A percentile compares a stretch with the other conserved stretches of the same genome.
Conservation (phyloP, 1,140 invertebrate genomes). For the Diachasmimorpha longicaudata region DNA sequence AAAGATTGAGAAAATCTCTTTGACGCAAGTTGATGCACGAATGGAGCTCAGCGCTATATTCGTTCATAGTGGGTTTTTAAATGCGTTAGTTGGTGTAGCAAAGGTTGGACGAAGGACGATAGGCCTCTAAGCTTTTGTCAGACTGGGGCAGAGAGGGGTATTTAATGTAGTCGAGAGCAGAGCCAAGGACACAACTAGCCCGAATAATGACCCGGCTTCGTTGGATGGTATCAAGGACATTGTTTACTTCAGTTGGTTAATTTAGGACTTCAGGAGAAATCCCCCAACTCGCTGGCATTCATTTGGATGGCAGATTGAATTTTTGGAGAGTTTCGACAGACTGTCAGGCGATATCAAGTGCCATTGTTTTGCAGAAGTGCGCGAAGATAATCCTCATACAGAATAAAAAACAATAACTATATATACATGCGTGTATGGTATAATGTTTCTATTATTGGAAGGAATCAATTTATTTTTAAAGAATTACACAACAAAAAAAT, state of each 20-base stretch:
- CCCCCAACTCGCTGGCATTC: background rate
- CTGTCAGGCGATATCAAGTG: no score
- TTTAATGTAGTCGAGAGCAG: background rate
- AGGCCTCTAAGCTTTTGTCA: background rate
- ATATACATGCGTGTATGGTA: no score
- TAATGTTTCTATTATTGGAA: no score
- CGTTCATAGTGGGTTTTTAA: conserved; percentile 17
- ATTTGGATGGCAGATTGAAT: no score
- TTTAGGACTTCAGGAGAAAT: background rate
- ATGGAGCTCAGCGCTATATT: background rate
- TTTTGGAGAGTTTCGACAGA: no score
- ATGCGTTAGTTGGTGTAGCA: conserved; percentile 15
- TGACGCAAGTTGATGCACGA: background rate
- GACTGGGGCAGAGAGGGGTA: background rate
- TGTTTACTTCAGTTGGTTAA: conserved; percentile 6
- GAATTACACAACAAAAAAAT: no score
- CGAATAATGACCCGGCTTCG: conserved; percentile 27
- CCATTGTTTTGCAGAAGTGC: no score
- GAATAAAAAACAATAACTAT: no score
- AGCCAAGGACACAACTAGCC: conserved; percentile 13
- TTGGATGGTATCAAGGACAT: conserved; percentile 4
- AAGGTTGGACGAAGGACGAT: conserved; percentile 36
- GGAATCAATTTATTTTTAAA: no score
- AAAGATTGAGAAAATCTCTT: background rate
- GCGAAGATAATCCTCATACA: no score